Conservation (phyloP, 2,797 vertebrate species). For the Syngnathus acus region DNA sequence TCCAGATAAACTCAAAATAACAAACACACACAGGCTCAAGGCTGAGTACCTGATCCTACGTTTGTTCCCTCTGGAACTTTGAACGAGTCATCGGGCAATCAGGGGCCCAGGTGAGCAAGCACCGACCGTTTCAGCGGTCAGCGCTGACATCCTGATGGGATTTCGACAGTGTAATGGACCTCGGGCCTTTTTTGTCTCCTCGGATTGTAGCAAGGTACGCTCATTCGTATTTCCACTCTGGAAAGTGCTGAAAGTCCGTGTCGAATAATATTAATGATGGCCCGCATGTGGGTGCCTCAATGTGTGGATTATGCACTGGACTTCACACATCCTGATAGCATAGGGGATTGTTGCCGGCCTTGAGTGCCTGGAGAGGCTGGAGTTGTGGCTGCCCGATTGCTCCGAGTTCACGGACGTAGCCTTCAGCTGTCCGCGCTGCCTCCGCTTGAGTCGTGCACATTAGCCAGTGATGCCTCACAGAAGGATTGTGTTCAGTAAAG, state of each 20-base stretch:
- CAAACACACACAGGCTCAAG: conserved; percentile 41
- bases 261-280: conserved; percentile 39
- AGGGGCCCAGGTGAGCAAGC: conserved; percentile 60
- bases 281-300: conserved; percentile 42
- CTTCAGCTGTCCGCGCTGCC: conserved; percentile 67
- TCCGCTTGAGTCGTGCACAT: conserved; percentile 58
- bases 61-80: conserved; percentile 41
- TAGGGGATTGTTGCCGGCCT: conserved; percentile 67
- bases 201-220: conserved; percentile 28
- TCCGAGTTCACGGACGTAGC: conserved; percentile 75
- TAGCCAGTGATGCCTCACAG: conserved; percentile 44
- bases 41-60: conserved; percentile 60
- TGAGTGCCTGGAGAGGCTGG: conserved; percentile 65
- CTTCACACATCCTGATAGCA: conserved; percentile 34
- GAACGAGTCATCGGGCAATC: conserved; percentile 62
- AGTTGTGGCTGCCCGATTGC: conserved; percentile 64
- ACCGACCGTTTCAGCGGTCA: conserved; percentile 41
- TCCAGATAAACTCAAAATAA: conserved; percentile 19
- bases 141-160: conserved; percentile 42
- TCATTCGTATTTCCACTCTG: conserved; percentile 32
- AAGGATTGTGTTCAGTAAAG: conserved; percentile 39
- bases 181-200: conserved; percentile 46
- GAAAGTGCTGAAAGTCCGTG: conserved; percentile 46
- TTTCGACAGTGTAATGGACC: conserved; percentile 44
- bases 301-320: conserved; percentile 11